phyloP scores from a whole-genome alignment of 2,797 vertebrate species.

The Diglossa cyanea region DNA sequence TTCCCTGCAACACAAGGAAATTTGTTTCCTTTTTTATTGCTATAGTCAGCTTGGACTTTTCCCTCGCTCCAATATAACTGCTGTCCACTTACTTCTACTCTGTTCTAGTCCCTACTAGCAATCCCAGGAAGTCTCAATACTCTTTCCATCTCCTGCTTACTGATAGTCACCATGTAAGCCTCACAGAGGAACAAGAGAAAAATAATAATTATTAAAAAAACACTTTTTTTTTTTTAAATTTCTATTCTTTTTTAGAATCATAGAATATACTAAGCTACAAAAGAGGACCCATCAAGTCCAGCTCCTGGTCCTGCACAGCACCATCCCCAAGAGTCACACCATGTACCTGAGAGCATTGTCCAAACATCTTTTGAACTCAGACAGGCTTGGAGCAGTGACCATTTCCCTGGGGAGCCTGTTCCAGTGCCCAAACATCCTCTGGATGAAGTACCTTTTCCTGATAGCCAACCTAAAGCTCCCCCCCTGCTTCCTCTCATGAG shows the following conservation, averaged over 20 bases:
- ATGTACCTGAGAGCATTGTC: not conserved
- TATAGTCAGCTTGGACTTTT: not conserved
- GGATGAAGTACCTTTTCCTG: not conserved
- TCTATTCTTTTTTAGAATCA: not conserved
- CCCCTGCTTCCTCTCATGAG: not conserved
- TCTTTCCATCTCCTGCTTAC: slow-evolving; percentile 21
- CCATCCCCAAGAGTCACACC: not conserved
- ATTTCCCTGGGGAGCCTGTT: not conserved
- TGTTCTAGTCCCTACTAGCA: not conserved
- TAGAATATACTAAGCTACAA: not conserved
- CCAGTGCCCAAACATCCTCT: not conserved
- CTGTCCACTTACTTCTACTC: not conserved
- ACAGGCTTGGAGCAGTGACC: not conserved
- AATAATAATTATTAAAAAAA: not conserved
- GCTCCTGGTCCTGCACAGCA: not conserved
- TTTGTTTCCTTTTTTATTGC: not conserved
- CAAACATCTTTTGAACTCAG: not conserved
- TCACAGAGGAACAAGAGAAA: not conserved
- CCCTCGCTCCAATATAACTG: not conserved
- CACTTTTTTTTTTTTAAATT: too few relatives aligned
- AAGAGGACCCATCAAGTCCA: not conserved
- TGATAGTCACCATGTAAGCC: not conserved
- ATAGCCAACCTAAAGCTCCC: not conserved
- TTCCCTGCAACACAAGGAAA: not conserved
- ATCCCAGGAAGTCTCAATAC: not conserved